These are phyloP conservation scores for Philaenus spumarius DNA, from an alignment of 1,140 invertebrate genomes.

Conservation along the genomic window DNA sequence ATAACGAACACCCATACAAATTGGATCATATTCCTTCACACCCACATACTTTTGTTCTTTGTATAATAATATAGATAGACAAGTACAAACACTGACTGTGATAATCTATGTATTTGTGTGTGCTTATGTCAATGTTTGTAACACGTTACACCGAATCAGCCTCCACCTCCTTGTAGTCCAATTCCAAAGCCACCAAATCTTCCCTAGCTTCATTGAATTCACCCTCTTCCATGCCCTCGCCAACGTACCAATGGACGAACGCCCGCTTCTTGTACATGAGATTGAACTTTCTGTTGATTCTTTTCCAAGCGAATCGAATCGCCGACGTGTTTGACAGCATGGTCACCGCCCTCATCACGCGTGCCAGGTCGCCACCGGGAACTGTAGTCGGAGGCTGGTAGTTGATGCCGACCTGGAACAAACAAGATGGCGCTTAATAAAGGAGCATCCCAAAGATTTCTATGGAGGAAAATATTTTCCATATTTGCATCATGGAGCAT, in stretches of 20 bases:
- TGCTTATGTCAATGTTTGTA: no score
- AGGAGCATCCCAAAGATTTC: no score
- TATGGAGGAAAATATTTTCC: no score
- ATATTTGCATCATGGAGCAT: no score
- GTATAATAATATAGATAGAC: no score
- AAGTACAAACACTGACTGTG: no score
- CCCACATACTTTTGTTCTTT: no score
- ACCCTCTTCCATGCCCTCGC: constrained; percentile 73
- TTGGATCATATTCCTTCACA: no score
- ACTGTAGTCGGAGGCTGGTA: constrained; percentile 64
- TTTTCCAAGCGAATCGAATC: constrained; percentile 69
- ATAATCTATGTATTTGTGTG: no score
- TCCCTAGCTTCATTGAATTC: constrained; percentile 62
- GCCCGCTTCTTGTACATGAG: constrained; percentile 61
- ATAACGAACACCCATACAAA: no score
- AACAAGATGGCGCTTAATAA: no score
- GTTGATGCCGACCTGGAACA: constrained; percentile 46
- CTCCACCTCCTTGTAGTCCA: constrained; percentile 51
- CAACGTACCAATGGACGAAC: constrained; percentile 49
- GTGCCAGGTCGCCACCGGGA: constrained; percentile 50
- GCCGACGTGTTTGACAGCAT: constrained; percentile 81
- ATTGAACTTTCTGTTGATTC: constrained; percentile 76
- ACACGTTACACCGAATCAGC: constrained; percentile 38
- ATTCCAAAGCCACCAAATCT: constrained; percentile 52
- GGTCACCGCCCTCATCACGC: constrained; percentile 51